Evolutionary conservation across 2,888 invertebrate genomes (phyloP), one percentile per base, ranked within the genome.

Genomic region (Glaucopsyche alexis): DNA sequence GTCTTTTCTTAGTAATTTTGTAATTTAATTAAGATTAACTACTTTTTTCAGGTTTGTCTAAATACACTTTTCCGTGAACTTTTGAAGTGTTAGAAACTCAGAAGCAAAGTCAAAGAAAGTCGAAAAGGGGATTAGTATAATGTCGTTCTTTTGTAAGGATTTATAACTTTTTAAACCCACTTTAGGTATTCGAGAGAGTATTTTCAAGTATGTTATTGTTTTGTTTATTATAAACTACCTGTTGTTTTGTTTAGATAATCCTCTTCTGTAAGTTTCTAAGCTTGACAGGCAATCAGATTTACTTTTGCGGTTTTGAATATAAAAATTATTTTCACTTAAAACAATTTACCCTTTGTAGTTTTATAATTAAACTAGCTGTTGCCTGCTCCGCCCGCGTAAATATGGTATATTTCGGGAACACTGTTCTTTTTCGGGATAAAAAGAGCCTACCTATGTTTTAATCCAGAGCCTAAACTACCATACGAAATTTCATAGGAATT

Each of bases 61-160:
- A 38, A 38, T 29, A 29, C 7, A 60, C 29, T 60, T 60, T 55
- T 52, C 11, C 55, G 16, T 55, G 29, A 60, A 60, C 13, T 29
- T 55, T 19, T 13, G 16, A 7, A 11, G 9, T 9, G 11, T 11
- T 29, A 55, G 79, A 82, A 82, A 86, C 85, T 11, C 4, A 55
- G 79, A 82, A 82, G 86, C 85, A 87, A 84, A 76, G n/a, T 16
- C 16, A 19, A 47, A 81, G 81, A 83, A 72, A 74, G 81, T 84
- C 86, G 83, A 74, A 83, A 84, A 84, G 82, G 74, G 84, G 90
- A 91, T 91, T 90, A 89, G 73, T 78, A 81, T 89, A 88, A 89
- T 85, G 85, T 85, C 82, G 84, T 86, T 86, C 84, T 85, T 84
- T 88, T 90, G 88, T 87, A 80, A 72, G 19, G 45, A 38, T 73